phyloP scores from a whole-genome alignment of 2,888 invertebrate species.

The Hypercompe scribonia region DNA sequence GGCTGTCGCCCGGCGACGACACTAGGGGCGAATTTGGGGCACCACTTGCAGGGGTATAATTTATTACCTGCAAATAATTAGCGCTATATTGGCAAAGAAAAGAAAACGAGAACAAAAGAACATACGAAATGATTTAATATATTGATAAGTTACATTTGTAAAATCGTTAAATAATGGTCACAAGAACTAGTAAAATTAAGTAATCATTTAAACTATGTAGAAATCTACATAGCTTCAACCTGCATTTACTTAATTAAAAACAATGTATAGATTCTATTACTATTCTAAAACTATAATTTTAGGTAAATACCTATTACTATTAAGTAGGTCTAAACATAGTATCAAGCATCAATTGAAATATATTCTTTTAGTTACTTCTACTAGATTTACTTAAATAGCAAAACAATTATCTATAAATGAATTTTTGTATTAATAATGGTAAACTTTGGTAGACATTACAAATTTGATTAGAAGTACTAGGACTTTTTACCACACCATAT shows the following conservation, averaged over 20 bases:
- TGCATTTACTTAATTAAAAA: not conserved
- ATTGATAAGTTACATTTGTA: not conserved
- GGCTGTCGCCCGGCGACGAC: slow-evolving; percentile 93
- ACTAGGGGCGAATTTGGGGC: slow-evolving; percentile 90
- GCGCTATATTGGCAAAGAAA: slow-evolving; percentile 21
- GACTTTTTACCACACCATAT: not conserved
- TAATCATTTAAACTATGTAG: too few relatives aligned
- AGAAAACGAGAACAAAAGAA: not conserved
- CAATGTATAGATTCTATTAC: not conserved
- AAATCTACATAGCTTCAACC: too few relatives aligned
- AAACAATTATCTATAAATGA: not conserved
- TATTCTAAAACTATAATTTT: not conserved
- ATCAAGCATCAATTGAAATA: not conserved
- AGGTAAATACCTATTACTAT: not conserved
- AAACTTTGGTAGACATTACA: not conserved
- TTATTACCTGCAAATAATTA: slow-evolving; percentile 68
- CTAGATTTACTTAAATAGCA: not conserved
- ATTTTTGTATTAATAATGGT: not conserved
- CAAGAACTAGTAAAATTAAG: not conserved
- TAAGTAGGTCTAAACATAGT: not conserved
- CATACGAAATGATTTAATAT: not conserved
- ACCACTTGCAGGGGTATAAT: slow-evolving; percentile 79
- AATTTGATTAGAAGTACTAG: not conserved
- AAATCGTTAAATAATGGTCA: not conserved
- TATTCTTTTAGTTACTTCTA: not conserved